These are phyloP conservation scores for Phoxinus dragarum DNA, from an alignment of 2,797 vertebrate genomes.

Conservation along the genomic window DNA sequence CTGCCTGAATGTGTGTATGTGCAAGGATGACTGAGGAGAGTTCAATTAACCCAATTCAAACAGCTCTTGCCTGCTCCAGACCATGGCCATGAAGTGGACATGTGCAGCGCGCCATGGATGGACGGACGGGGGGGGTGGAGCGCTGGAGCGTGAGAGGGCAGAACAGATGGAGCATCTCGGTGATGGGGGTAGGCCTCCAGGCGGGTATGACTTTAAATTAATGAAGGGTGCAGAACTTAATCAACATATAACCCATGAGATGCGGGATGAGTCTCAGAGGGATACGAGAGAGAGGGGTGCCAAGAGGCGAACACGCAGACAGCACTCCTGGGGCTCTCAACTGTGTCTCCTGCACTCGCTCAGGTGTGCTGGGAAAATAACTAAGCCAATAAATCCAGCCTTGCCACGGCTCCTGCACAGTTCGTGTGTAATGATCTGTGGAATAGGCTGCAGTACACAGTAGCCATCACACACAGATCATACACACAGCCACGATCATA, in stretches of 20 bases:
- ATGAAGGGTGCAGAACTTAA: conserved; percentile 64
- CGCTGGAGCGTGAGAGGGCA: conserved; percentile 45
- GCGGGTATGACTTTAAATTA: conserved; percentile 56
- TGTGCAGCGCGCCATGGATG: conserved; percentile 51
- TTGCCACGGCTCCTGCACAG: background rate
- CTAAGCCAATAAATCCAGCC: conserved; percentile 55
- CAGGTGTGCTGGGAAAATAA: conserved; percentile 60
- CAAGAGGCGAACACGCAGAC: background rate
- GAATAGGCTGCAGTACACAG: conserved; percentile 40
- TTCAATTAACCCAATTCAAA: conserved; percentile 42
- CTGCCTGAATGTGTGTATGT: conserved; percentile 14
- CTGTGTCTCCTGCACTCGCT: conserved; percentile 30
- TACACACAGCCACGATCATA: background rate
- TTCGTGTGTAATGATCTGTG: conserved; percentile 42
- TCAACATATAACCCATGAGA: conserved; percentile 50
- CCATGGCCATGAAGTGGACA: conserved; percentile 23
- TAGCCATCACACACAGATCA: conserved; percentile 14
- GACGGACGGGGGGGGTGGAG: conserved; percentile 29
- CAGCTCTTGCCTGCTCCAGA: conserved; percentile 9
- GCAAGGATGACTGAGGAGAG: conserved; percentile 25
- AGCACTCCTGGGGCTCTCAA: background rate
- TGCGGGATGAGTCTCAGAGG: conserved; percentile 18
- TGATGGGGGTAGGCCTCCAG: conserved; percentile 24
- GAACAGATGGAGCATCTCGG: conserved; percentile 62
- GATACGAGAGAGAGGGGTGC: background rate